phyloP scores from a whole-genome alignment of 2,797 vertebrate species.

The Cyprinodon diabolis region DNA sequence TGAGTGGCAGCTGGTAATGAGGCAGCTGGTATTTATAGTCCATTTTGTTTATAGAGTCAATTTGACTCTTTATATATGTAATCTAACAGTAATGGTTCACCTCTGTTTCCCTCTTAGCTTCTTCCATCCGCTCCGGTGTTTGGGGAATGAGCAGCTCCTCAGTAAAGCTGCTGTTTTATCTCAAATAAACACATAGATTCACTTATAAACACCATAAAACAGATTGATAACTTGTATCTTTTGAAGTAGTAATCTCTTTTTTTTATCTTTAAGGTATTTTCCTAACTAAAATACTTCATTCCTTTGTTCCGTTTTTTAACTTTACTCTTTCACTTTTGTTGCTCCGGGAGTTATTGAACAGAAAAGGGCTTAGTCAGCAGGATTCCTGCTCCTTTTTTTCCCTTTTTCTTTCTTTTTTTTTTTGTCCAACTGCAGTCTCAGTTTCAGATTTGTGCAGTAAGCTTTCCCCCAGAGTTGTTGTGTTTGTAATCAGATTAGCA shows the following conservation, averaged over 20 bases:
- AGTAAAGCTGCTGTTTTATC: slow-evolving; percentile 21
- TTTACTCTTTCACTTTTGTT: slow-evolving; percentile 8
- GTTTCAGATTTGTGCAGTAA: slow-evolving; percentile 34
- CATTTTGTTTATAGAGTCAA: slow-evolving; percentile 78
- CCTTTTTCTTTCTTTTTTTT: not conserved
- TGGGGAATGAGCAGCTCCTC: slow-evolving; percentile 61
- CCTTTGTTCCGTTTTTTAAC: slow-evolving; percentile 17
- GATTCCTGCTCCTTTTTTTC: slow-evolving; percentile 17
- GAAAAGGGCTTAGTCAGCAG: slow-evolving; percentile 44
- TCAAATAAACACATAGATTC: slow-evolving; percentile 15
- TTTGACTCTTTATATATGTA: slow-evolving; percentile 72
- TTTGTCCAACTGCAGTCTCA: slow-evolving; percentile 23
- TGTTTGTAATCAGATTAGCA: slow-evolving; percentile 74
- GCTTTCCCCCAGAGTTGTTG: slow-evolving; percentile 40
- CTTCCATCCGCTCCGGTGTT: slow-evolving; percentile 53
- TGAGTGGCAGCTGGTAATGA: slow-evolving; percentile 23
- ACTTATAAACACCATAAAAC: slow-evolving; percentile 22
- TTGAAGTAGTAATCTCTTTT: slow-evolving; percentile 35
- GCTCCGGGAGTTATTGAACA: slow-evolving; percentile 18
- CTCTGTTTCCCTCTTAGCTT: slow-evolving; percentile 2
- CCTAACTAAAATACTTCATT: too few relatives aligned
- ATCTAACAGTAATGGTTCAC: slow-evolving; percentile 67
- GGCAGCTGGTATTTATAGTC: slow-evolving; percentile 65
- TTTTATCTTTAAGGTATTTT: slow-evolving; percentile 43
- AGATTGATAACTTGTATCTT: slow-evolving; percentile 30